A percentile compares a stretch with the other conserved stretches of the same genome.
These are phyloP conservation scores for Microctonus aethiopoides DNA, from an alignment of 2,888 invertebrate species.

Conservation along the genomic window DNA sequence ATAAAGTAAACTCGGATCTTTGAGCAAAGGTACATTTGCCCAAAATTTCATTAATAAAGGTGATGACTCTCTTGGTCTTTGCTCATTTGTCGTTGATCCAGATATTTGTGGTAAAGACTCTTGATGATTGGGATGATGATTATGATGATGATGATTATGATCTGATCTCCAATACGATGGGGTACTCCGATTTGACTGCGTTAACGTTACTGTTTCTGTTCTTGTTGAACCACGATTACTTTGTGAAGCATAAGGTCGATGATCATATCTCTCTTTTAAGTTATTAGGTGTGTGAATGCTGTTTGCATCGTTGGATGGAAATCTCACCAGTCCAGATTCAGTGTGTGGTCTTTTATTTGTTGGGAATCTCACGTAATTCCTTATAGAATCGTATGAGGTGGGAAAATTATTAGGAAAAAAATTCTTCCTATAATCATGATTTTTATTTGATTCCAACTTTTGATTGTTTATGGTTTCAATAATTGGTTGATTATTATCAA, in stretches of 20 bases:
- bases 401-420: conserved; percentile 14
- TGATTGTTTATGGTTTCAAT: conserved; percentile 39
- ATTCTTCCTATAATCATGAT: conserved; percentile 3
- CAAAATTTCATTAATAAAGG: conserved; percentile 55
- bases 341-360: conserved; percentile 38
- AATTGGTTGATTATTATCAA: conserved; percentile 20
- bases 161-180: conserved; percentile 47
- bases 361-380: conserved; percentile 49
- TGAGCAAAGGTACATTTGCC: conserved; percentile 55
- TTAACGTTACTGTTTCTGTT: conserved; percentile 24
- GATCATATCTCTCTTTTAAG: conserved; percentile 51
- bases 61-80: conserved; percentile 46
- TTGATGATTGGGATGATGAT: too few species aligned
- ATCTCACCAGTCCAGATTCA: conserved; percentile 48
- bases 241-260: conserved; percentile 39
- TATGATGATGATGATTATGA: too few species aligned
- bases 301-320: conserved; percentile 59
- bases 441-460: neutral
- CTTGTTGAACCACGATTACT: neutral
- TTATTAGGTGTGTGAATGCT: conserved; percentile 56
- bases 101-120: conserved; percentile 4
- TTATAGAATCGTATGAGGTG: conserved; percentile 16
- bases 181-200: conserved; percentile 48
- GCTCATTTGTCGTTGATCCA: conserved; percentile 30
- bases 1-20: conserved; percentile 49